phyloP scores from a whole-genome alignment of 2,888 invertebrate genomes.

The Cephus sareptanus region DNA sequence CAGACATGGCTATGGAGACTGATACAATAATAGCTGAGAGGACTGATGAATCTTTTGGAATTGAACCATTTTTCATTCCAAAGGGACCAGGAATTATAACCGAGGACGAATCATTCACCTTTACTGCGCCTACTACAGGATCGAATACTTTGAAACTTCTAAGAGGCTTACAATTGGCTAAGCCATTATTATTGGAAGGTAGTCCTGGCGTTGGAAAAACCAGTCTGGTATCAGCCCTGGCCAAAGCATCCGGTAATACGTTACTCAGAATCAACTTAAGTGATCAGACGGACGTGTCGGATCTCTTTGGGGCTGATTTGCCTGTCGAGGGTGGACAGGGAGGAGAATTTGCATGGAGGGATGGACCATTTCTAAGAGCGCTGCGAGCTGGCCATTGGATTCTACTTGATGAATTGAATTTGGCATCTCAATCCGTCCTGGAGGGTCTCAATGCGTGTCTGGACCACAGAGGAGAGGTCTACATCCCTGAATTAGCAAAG shows the following conservation, averaged over 20 bases:
- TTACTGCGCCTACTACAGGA: slow-evolving; percentile 82
- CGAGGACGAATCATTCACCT: slow-evolving; percentile 71
- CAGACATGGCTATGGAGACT: slow-evolving; percentile 32
- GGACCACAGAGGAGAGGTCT: slow-evolving; percentile 97
- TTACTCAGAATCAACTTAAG: slow-evolving; percentile 96
- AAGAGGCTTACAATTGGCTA: slow-evolving; percentile 88
- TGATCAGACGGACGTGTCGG: slow-evolving; percentile 98
- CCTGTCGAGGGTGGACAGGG: slow-evolving; percentile 88
- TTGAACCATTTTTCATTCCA: slow-evolving; percentile 81
- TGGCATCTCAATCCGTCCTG: slow-evolving; percentile 97
- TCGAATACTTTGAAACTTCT: slow-evolving; percentile 86
- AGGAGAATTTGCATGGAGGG: slow-evolving; percentile 94
- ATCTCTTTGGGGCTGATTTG: slow-evolving; percentile 97
- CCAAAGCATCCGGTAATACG: slow-evolving; percentile 83
- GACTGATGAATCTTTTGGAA: slow-evolving; percentile 72
- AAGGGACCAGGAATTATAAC: slow-evolving; percentile 63
- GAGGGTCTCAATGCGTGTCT: slow-evolving; percentile 99
- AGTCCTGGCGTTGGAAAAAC: slow-evolving; percentile 99
- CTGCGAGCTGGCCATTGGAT: slow-evolving; percentile 96
- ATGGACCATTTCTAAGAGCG: slow-evolving; percentile 94
- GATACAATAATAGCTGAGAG: slow-evolving; percentile 62
- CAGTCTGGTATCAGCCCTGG: slow-evolving; percentile 90
- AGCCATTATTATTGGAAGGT: slow-evolving; percentile 95
- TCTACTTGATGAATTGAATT: slow-evolving; percentile 95
- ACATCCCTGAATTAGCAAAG: slow-evolving; percentile 89